Evolutionary conservation across 37 sponge, comb jelly and placozoan genomes (phyloP), one percentile per base, ranked within the genome.

Genomic region (Crambe crambe): DNA sequence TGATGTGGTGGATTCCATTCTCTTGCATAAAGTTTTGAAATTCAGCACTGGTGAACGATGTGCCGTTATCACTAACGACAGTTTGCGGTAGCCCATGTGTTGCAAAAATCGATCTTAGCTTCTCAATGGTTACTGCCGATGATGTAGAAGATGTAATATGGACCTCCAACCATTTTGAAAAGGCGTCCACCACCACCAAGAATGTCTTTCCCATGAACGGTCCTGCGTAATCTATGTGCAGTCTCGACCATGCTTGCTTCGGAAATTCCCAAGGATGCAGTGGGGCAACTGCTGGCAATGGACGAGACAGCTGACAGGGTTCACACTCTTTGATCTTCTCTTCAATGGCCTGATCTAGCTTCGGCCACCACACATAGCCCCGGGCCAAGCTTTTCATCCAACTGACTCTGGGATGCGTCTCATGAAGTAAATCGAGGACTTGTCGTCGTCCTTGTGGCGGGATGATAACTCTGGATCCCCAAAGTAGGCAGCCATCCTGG

Each of bases 321-420:
- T 51, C 54, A 51, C 54, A 51, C 9, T 15, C 54, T 51, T 15
- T 18, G 54, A 75, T 17, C 36, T 25, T 56, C 2, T 57, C 40
- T 5, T 56, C 75, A 20, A 73, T 38, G 37, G 62, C 12, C 12
- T 4, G 23, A 26, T 74, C 75, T 26, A 74, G 20, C 20, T 30
- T 21, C 35, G n/a, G n/a, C n/a, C n/a, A n/a, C n/a, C n/a, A n/a
- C n/a, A n/a, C n/a, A n/a, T n/a, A n/a, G n/a, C n/a, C 15, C 22
- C 75, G 9, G 18, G 56, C 75, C 6, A 74, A 31, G 23, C 64
- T 42, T 61, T 77, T 62, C 64, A 62, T 62, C 30, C n/a, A n/a
- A 51, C 54, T 51, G 54, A 51, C 54, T 15, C 54, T 15, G 15
- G 54, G 54, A 15, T 51, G 15, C 15, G 54, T 51, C 54, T 51